Percentiles rank a stretch among this genome's conserved stretches.
Evolutionary conservation across 1,140 invertebrate species (phyloP).

Genomic region (Neelides sp.): DNA sequence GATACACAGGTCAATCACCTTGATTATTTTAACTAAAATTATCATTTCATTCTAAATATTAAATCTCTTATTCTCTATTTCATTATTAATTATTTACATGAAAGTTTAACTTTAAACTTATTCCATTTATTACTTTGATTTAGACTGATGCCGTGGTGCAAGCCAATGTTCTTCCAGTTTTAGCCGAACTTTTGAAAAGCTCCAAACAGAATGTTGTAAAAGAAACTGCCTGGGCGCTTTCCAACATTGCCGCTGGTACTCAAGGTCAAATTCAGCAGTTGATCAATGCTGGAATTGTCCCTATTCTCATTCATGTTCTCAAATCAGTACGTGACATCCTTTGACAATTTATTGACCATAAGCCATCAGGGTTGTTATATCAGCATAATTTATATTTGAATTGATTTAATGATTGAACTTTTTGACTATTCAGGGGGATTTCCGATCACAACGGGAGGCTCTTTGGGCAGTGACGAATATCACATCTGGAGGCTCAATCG

Average conservation of each 20-base stretch:
- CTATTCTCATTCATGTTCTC: conserved; percentile 55
- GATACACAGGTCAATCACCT: conserved; percentile 48
- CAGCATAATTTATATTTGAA: conserved; percentile 14
- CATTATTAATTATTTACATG: no score
- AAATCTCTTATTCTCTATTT: no score
- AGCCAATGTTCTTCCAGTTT: conserved; percentile 57
- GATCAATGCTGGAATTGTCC: conserved; percentile 54
- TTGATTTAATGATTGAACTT: no score
- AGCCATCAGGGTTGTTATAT: not conserved
- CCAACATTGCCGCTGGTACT: conserved; percentile 70
- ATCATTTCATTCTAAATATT: no score
- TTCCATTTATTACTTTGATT: not conserved
- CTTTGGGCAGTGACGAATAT: conserved; percentile 70
- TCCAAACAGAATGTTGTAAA: conserved; percentile 63
- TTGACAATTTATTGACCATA: not conserved
- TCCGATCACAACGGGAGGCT: conserved; percentile 65
- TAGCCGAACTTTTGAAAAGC: conserved; percentile 60
- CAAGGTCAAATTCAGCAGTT: conserved; percentile 58
- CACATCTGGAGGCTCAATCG: conserved; percentile 54
- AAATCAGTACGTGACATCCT: conserved; percentile 40
- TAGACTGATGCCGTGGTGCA: conserved; percentile 84
- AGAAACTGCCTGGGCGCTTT: conserved; percentile 71
- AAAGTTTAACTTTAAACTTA: not conserved
- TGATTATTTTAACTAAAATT: no score
- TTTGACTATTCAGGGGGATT: conserved; percentile 54